phyloP scores from a whole-genome alignment of 2,113 vertebrate species.

The Hypocryptadius cinnamomeus region DNA sequence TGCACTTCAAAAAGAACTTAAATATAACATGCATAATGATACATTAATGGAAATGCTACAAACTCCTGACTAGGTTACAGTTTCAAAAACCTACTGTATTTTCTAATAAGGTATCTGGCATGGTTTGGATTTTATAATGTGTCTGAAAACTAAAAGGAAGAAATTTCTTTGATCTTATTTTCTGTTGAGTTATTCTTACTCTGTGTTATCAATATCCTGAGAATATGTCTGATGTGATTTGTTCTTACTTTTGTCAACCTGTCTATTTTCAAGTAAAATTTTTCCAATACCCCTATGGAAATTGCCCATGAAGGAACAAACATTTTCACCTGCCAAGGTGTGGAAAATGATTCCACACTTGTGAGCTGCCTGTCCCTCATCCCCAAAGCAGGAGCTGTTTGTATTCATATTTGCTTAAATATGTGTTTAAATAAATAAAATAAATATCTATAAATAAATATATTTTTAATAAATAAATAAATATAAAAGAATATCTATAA shows the following conservation, averaged over 20 bases:
- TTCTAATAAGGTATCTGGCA: background rate
- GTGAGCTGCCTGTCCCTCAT: background rate
- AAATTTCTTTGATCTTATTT: background rate
- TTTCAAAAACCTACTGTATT: background rate
- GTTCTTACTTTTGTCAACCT: background rate
- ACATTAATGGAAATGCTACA: conserved; percentile 44
- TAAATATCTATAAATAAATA: background rate
- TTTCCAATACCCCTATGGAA: background rate
- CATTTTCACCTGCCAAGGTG: background rate
- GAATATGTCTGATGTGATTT: background rate
- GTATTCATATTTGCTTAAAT: background rate
- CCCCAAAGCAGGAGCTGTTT: background rate
- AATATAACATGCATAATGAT: background rate
- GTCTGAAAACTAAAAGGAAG: background rate
- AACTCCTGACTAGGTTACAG: conserved; percentile 67
- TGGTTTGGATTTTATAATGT: background rate
- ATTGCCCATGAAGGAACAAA: background rate
- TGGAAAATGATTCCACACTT: background rate
- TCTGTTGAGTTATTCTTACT: background rate
- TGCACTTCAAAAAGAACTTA: background rate
- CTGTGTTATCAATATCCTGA: background rate
- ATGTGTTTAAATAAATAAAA: background rate
- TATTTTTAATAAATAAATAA: background rate
- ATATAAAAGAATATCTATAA: background rate
- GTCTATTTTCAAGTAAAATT: background rate